Evolutionary conservation across 2,888 invertebrate genomes (phyloP).

Genomic region (Arrhopalites spinosus): DNA sequence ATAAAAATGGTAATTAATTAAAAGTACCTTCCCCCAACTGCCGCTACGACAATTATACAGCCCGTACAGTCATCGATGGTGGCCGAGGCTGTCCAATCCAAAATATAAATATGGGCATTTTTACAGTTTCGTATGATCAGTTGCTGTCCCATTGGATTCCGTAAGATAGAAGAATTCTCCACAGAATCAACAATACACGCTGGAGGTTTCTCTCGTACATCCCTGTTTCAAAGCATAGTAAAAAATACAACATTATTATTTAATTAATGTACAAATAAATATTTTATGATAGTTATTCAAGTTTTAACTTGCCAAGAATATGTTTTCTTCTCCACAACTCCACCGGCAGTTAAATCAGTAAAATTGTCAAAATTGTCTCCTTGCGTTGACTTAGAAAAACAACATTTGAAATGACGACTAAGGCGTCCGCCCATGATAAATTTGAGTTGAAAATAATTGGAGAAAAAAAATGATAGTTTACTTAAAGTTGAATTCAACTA

Average conservation of each 20-base stretch:
- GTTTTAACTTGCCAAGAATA: background rate
- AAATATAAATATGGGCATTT: slow-evolving; percentile 48
- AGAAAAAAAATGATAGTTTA: too few relatives aligned
- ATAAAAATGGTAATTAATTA: background rate
- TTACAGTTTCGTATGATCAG: slow-evolving; percentile 50
- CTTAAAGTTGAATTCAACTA: too few relatives aligned
- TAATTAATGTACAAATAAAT: background rate
- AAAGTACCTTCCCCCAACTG: slow-evolving; percentile 48
- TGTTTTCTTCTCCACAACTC: background rate
- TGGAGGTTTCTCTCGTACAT: slow-evolving; percentile 1
- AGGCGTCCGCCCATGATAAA: background rate
- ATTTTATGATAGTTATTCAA: background rate
- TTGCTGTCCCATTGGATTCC: slow-evolving; percentile 39
- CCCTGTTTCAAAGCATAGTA: background rate
- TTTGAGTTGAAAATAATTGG: too few relatives aligned
- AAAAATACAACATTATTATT: background rate
- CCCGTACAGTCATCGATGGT: slow-evolving; percentile 52
- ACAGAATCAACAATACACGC: slow-evolving; percentile 17
- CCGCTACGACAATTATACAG: slow-evolving; percentile 48
- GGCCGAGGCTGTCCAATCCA: slow-evolving; percentile 50
- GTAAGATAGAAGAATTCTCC: background rate
- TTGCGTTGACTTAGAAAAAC: background rate
- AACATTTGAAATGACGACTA: slow-evolving; percentile 8
- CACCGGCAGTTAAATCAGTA: background rate
- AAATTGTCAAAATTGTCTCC: background rate